Evolutionary conservation across 2,113 vertebrate species (phyloP), one percentile per base, ranked within the genome.

Genomic region (Baryphthengus martii): DNA sequence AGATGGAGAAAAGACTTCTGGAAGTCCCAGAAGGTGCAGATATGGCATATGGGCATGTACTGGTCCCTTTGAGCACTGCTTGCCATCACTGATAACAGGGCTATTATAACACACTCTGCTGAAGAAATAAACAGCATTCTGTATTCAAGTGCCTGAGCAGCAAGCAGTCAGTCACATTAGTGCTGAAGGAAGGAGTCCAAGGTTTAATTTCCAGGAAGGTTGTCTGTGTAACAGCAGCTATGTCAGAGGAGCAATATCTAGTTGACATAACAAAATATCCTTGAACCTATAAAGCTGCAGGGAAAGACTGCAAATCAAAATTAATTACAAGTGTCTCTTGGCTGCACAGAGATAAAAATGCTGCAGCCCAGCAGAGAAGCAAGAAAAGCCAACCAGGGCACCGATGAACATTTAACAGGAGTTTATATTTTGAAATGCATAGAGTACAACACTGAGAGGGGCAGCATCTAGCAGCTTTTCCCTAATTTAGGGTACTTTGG

Each of bases 211-310:
- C 39, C 24, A 74, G 55, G 37, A 56, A 39, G 42, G 50, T 2
- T 80, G 25, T 75, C 81, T 62, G 20, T 62, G 24, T 12, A 73
- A 62, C 39, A 73, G 85, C 45, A 91, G 53, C 42, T 88, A 37
- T 76, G 71, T 74, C 71, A 77, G 28, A 85, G 31, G 40, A 88
- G 47, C 82, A 91, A 7, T 40, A 63, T 62, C 33, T 77, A 80
- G 75, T 91, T 96, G 79, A 86, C 63, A 88, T 50, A 90, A 73
- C 71, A 93, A 91, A 95, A 91, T 83, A 95, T 24, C 82, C 85
- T 91, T 91, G 42, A 78, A 84, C 77, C 77, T 67, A 55, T 39
- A 74, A 85, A 55, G 53, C 73, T 87, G 56, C 33, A 40, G 81
- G 58, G 40, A 4, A 86, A 87, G 62, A 61, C 44, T 68, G 53